These are phyloP conservation scores for Cassiopea andromeda DNA, from an alignment of 30 jellyfish, hydroid and myxozoan species.

Conservation along the genomic window DNA sequence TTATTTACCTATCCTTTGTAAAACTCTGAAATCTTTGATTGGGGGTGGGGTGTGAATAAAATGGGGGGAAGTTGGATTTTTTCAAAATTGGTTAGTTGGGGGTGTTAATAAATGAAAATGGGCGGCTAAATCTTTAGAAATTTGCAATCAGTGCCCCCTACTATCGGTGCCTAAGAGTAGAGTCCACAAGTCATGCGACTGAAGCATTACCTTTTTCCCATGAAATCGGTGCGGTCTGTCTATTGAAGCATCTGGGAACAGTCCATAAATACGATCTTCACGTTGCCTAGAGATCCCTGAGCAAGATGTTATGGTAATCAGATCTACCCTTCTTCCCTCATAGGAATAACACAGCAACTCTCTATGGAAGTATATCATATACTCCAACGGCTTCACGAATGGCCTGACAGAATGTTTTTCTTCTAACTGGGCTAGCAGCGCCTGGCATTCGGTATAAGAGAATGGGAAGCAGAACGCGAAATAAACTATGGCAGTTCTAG, in stretches of 20 bases:
- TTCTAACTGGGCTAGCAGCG: conserved; percentile 43
- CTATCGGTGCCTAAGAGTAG: no score
- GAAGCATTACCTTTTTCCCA: conserved; percentile 44
- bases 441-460: conserved; percentile 81
- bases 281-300: conserved; percentile 46
- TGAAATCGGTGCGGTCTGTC: conserved; percentile 51
- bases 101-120: no score
- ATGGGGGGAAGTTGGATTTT: no score
- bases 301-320: conserved; percentile 77
- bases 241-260: conserved; percentile 66
- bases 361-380: conserved; percentile 78
- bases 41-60: no score
- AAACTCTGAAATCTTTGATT: no score
- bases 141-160: no score
- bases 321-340: conserved; percentile 82
- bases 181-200: not conserved
- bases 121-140: no score
- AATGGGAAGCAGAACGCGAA: conserved; percentile 96
- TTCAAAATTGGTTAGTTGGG: no score
- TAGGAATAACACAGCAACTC: conserved; percentile 77
- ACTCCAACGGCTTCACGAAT: not conserved
- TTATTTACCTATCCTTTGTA: no score
- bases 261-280: conserved; percentile 59
- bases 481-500: conserved; percentile 50
- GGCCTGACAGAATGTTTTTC: not conserved